Evolutionary conservation across 2,797 vertebrate genomes (phyloP), one percentile per base, ranked within the genome.

Genomic region (Sebastolobus alascanus): DNA sequence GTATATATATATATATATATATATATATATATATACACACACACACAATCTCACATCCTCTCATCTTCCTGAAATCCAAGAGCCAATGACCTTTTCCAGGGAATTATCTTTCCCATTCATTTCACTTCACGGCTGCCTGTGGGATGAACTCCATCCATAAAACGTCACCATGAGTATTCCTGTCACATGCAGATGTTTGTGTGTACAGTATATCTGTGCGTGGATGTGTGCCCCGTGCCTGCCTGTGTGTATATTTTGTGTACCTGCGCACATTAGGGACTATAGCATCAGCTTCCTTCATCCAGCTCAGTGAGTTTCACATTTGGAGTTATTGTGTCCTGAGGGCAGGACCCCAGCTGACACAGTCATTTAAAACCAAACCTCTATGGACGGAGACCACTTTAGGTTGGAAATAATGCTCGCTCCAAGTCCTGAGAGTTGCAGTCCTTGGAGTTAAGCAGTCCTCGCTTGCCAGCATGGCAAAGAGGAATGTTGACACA

Each of bases 21-120:
- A n/a, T 70, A 13, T 68, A 29, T 52, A 43, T 70, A 16, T 73
- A 29, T 52, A 43, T 70, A 16, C 71, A 25, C 25, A 25, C 25
- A 25, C 25, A 5, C 43, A 20, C 2, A 56, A 79, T 66, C 78
- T 40, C 66, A 58, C 38, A 59, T 74, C 31, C n/a, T 71, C 66
- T 70, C 75, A 69, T 79, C 75, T 72, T 79, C 59, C 60, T 75
- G 73, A 74, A 87, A 87, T 88, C 75, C 65, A 35, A 31, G 37
- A 63, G 60, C 75, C n/a, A 27, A 65, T 87, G 78, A 90, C 87
- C 89, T 94, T 91, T 90, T 85, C 69, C n/a, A 43, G 22, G 50
- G 80, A 88, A 88, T 86, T 81, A 85, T 81, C 55, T 84, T 87
- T 86, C 43, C 76, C n/a, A 77, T 84, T 86, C 43, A 89, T 91